Base-by-base conservation (phyloP, 2,113 vertebrate species). In the Stomatorhinus ivindoensis region DNA sequence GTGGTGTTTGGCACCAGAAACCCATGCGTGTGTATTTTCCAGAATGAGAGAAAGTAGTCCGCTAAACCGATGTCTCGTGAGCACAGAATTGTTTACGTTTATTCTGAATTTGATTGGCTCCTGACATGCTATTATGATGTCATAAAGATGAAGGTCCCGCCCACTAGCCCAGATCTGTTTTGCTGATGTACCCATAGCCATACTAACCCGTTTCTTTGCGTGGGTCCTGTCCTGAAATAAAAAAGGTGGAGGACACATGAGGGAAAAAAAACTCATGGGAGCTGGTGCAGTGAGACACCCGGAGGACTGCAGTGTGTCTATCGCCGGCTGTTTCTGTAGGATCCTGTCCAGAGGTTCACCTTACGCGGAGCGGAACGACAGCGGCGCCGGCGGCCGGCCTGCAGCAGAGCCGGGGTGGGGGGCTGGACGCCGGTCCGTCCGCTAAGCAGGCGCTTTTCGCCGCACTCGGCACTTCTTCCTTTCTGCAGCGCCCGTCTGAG, bases 251-350 rank as follows among this genome's bases (percentile, higher is more conserved):
- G 42, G 19, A 44, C 86, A 61, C 51, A 21, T 48, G 47, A 44
- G 58, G 1, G 6, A 46, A 44, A 0, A n/a, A 27, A 61, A 61
- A 24, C 50, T n/a, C 9, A 3, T 10, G n/a, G 9, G 61, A 42
- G n/a, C 87, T 27, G 39, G 15, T n/a, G 44, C 44, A 24, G 69
- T 35, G 31, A 76, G 27, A 19, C 69, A 15, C 27, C 69, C 6
- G 69, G 55, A n/a, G 87, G 46, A 48, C 27, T 0, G 27, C 50
- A 13, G 27, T 31, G 15, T 27, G 85, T 35, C 86, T 87, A 10
- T 61, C 35, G 19, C 39, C 3, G 39, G 84, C 44, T 87, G 86
- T 87, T 87, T 87, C 51, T 65, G 86, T 87, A 55, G 86, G 86
- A 61, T 31, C 50, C n/a, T 17, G 35, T 46, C 86, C 86, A 87